Evolutionary conservation across 2,113 vertebrate genomes (phyloP).

Genomic region (Tiliqua scincoides): DNA sequence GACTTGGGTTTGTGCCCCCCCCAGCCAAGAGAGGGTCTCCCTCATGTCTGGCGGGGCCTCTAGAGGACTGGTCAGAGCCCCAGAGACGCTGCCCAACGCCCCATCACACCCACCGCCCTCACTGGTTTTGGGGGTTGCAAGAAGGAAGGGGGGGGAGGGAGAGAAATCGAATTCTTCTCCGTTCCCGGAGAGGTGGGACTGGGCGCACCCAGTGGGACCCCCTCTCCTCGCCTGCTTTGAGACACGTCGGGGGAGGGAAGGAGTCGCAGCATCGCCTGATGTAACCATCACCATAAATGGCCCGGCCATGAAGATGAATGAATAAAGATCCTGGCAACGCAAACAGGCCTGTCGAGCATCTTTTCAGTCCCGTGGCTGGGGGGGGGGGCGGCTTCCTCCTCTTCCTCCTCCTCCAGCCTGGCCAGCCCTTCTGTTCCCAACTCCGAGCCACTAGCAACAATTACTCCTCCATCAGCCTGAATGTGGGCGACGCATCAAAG

Average conservation of each 20-base stretch:
- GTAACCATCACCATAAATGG: neutral
- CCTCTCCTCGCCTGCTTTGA: neutral
- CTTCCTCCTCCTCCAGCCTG: constrained; percentile 65
- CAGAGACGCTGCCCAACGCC: constrained; percentile 71
- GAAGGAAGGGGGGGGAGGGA: neutral
- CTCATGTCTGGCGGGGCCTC: constrained; percentile 71
- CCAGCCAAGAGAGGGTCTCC: constrained; percentile 60
- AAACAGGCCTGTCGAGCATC: constrained; percentile 50
- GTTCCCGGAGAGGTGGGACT: too few relatives aligned
- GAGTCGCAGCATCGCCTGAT: constrained; percentile 34
- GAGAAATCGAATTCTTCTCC: too few relatives aligned
- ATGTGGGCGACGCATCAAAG: constrained; percentile 82
- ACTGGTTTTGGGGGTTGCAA: too few relatives aligned
- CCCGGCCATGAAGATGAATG: neutral
- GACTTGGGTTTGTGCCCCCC: constrained; percentile 72
- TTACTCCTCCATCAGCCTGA: constrained; percentile 81
- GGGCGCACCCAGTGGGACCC: neutral
- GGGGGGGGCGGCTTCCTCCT: neutral
- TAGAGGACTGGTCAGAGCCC: constrained; percentile 54
- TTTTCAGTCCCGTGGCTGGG: neutral
- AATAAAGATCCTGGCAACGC: constrained; percentile 40
- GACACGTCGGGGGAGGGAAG: neutral
- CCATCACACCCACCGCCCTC: fast-evolving
- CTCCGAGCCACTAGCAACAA: constrained; percentile 80
- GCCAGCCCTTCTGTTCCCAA: constrained; percentile 76